Percentiles rank a stretch among this genome's conserved stretches.
These are phyloP conservation scores for Taurulus bubalis DNA, from an alignment of 2,113 vertebrate genomes.

Conservation along the genomic window DNA sequence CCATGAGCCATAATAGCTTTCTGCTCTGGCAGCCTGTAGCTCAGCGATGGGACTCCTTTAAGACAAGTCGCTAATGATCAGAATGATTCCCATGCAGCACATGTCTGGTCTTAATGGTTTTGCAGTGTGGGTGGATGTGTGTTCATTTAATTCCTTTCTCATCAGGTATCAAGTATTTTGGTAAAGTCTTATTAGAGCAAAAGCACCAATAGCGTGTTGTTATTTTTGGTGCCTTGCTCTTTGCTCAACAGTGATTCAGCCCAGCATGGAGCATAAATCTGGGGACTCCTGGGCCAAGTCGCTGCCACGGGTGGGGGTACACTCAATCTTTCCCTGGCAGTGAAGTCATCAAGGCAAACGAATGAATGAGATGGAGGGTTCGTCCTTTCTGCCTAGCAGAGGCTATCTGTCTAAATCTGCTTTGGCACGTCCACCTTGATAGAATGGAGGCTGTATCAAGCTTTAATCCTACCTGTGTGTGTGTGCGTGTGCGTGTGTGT, in stretches of 20 bases:
- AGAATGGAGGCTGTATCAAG: constrained; percentile 38
- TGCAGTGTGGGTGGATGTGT: constrained; percentile 27
- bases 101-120: constrained; percentile 43
- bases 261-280: constrained; percentile 28
- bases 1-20: constrained; percentile 18
- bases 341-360: constrained; percentile 67
- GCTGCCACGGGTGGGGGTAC: constrained; percentile 35
- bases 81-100: constrained; percentile 50
- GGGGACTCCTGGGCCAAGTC: constrained; percentile 27
- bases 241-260: not conserved
- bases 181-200: constrained; percentile 25
- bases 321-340: constrained; percentile 66
- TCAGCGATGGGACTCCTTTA: constrained; percentile 5
- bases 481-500: constrained; percentile 19
- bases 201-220: not conserved
- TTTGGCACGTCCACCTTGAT: constrained; percentile 34
- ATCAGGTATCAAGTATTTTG: constrained; percentile 41
- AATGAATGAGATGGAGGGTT: constrained; percentile 44
- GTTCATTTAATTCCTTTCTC: constrained; percentile 51
- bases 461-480: constrained; percentile 36
- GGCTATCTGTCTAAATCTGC: constrained; percentile 51
- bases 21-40: constrained; percentile 16
- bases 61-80: constrained; percentile 37
- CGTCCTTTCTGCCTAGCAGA: constrained; percentile 18
- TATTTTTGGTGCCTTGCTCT: not conserved